Evolutionary conservation across 2,888 invertebrate species (phyloP).

Genomic region (Aleiodes alternator): DNA sequence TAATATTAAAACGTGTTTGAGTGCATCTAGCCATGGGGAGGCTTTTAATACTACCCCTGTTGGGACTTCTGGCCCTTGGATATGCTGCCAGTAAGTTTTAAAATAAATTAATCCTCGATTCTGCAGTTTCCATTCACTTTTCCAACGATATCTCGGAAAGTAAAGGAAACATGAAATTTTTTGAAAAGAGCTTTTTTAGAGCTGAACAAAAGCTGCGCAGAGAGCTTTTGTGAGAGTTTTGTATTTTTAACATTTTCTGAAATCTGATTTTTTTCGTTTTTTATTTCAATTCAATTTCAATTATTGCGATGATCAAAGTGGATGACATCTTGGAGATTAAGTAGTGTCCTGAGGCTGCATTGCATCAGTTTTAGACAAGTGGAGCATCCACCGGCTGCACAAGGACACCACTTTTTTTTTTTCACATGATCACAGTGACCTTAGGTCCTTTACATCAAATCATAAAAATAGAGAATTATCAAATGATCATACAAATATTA

Average conservation of each 20-base stretch:
- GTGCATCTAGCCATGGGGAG: slow-evolving; percentile 56
- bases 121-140: too few species aligned
- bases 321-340: too few species aligned
- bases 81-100: slow-evolving; percentile 60
- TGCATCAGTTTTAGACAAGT: slow-evolving; percentile 63
- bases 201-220: too few species aligned
- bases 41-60: slow-evolving; percentile 58
- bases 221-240: too few species aligned
- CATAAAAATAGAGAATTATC: too few species aligned
- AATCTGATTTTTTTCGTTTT: background rate
- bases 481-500: too few species aligned
- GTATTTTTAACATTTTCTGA: background rate
- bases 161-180: background rate
- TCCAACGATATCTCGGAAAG: background rate
- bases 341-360: slow-evolving; percentile 60
- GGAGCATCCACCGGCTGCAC: slow-evolving; percentile 61
- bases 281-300: background rate
- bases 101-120: background rate
- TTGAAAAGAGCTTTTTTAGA: background rate
- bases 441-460: too few species aligned
- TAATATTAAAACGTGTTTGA: slow-evolving; percentile 33
- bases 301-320: background rate
- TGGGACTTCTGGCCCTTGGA: slow-evolving; percentile 62
- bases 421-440: too few species aligned
- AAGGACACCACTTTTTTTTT: background rate